Base-by-base conservation (phyloP, 2,888 invertebrate genomes). In the Trissolcus brochymenae region DNA sequence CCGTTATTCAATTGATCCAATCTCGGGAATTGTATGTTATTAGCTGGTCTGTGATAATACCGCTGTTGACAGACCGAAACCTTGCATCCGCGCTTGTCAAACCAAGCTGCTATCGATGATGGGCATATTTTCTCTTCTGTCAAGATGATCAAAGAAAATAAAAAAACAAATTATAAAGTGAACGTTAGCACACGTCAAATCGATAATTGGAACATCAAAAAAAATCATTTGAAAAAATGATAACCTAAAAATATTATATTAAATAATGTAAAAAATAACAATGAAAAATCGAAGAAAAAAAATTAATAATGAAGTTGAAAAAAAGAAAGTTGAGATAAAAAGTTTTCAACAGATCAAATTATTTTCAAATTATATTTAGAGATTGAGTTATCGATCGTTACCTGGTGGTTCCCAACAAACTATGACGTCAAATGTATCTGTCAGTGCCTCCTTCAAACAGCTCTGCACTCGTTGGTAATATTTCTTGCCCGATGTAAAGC, bases 71-170 rank as follows among this genome's bases (percentile, higher is more conserved):
- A 91, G 35, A 90, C 79, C 67, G 88, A 87, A 2, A 92, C 90
- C 4, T 82, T 79, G 79, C 90, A 91, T 6, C 90, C 90, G 59
- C 83, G 85, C 79, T 90, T 87, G 49, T 87, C 75, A 80, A 92
- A 91, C 89, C 91, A 92, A 79, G 91, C 91, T 11, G 92, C 92
- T 51, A 92, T 80, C 0, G 92, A 92, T n/a, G 92, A 92, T 54
- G 92, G 91, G 80, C 92, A 92, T 21, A 92, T 77, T 13, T 85
- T 85, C 60, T 87, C 84, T 17, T 88, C 89, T 90, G 50, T 46
- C n/a, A 46, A 46, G 16, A 16, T 46, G 7, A n/a, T 46, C 7
- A 6, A 16, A n/a, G 6, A 16, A 46, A 35, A 35, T 1, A 11
- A 35, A 35, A 7, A 35, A 11, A 9, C 2, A 35, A n/a, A 9